Percentiles rank a stretch among this genome's conserved stretches.
Evolutionary conservation across 2,888 invertebrate species (phyloP).

Genomic region (Acleris emargana): DNA sequence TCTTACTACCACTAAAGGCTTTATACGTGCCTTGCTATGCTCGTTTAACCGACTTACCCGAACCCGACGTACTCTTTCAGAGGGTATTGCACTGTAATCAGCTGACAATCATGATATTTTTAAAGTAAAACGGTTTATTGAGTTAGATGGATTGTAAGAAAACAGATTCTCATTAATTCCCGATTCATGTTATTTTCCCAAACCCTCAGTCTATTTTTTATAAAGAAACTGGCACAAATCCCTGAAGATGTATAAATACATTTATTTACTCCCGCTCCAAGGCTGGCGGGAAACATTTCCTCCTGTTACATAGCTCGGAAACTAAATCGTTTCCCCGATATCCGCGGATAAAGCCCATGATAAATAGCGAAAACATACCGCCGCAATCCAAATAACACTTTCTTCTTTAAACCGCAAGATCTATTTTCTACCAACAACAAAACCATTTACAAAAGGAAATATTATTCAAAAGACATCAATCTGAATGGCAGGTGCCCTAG

Average conservation of each 20-base stretch:
- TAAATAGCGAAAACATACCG: conserved; percentile 26
- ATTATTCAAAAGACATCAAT: conserved; percentile 37
- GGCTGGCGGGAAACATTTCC: conserved; percentile 21
- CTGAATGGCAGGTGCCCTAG: conserved; percentile 35
- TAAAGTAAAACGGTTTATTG: too few species aligned
- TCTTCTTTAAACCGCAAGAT: background rate
- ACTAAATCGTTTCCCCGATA: conserved; percentile 36
- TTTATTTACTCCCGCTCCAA: background rate
- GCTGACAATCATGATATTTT: too few species aligned
- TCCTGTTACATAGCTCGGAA: conserved; percentile 28
- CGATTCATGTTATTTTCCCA: too few species aligned
- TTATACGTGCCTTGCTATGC: too few species aligned
- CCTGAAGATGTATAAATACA: background rate
- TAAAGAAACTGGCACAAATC: background rate
- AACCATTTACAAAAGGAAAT: conserved; percentile 33
- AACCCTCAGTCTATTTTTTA: too few species aligned
- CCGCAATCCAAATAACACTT: background rate
- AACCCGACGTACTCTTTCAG: too few species aligned
- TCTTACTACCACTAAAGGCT: too few species aligned
- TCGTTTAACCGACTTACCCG: too few species aligned
- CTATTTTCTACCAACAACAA: background rate
- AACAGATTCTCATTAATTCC: too few species aligned
- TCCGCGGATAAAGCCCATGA: conserved; percentile 29
- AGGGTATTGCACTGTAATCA: too few species aligned
- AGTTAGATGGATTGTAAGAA: too few species aligned